Conservation (phyloP, 2,113 vertebrate species). For the Sceloporus undulatus region DNA sequence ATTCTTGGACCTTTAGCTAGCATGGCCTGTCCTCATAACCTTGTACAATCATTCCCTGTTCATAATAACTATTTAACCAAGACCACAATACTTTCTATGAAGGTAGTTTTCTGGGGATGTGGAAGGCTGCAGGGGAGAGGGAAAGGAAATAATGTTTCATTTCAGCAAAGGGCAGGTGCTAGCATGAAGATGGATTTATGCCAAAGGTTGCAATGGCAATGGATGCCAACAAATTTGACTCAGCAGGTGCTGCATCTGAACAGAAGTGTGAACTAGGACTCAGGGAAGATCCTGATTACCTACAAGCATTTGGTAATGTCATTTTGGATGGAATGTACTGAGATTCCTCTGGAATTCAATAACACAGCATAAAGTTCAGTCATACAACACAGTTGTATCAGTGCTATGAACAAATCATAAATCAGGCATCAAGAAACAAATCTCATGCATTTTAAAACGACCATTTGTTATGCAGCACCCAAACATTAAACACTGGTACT, state of each 20-base stretch:
- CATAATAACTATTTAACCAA: background rate
- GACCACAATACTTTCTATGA: background rate
- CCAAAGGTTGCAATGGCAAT: background rate
- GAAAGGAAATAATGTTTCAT: no score
- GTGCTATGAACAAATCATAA: background rate
- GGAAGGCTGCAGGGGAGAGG: background rate
- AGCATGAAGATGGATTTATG: background rate
- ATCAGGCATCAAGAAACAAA: background rate
- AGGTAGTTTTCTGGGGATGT: background rate
- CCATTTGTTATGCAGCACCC: background rate
- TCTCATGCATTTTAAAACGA: background rate
- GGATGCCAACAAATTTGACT: background rate
- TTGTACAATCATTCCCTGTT: background rate
- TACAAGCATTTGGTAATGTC: background rate
- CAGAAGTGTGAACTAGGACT: slow-evolving; percentile 1
- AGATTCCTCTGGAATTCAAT: background rate
- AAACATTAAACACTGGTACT: background rate
- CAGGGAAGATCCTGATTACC: background rate
- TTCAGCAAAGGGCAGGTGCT: no score
- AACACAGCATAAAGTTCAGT: slow-evolving; percentile 50
- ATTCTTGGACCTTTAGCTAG: background rate
- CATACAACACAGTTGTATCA: slow-evolving; percentile 3
- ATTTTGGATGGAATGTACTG: background rate
- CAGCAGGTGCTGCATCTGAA: background rate
- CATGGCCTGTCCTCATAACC: background rate